Percentiles rank a stretch among this genome's conserved stretches.
Conservation (phyloP, 1,140 invertebrate species). For the Ylistrum balloti region DNA sequence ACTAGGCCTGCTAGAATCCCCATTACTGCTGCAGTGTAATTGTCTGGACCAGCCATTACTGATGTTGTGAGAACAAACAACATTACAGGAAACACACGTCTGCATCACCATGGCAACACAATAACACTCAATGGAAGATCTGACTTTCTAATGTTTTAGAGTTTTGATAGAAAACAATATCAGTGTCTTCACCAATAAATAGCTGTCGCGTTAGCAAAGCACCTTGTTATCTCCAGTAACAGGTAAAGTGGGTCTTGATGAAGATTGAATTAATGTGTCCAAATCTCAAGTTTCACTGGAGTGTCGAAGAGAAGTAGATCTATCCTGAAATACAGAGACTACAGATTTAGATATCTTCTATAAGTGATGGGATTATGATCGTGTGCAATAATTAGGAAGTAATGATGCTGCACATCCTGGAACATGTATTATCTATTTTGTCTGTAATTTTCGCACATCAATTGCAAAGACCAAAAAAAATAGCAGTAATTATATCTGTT, state of each 20-base stretch:
- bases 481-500: too few relatives aligned
- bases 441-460: too few relatives aligned
- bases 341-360: not conserved
- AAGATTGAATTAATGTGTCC: slow-evolving; percentile 6
- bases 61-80: slow-evolving; percentile 33
- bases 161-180: slow-evolving; percentile 46
- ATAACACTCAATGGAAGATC: not conserved
- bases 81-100: slow-evolving; percentile 15
- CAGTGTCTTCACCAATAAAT: slow-evolving; percentile 29
- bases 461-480: too few relatives aligned
- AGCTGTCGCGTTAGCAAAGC: not conserved
- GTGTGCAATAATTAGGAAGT: not conserved
- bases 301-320: not conserved
- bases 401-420: too few relatives aligned
- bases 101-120: slow-evolving; percentile 2
- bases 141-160: slow-evolving; percentile 35
- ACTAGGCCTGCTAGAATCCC: not conserved
- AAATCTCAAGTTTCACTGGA: not conserved
- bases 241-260: not conserved
- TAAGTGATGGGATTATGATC: not conserved
- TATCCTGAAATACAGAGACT: too few relatives aligned
- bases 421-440: too few relatives aligned
- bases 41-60: not conserved
- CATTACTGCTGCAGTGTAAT: not conserved
- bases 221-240: not conserved